Evolutionary conservation across 2,888 invertebrate species (phyloP), one percentile per base, ranked within the genome.

Genomic region (Xestia ashworthii): DNA sequence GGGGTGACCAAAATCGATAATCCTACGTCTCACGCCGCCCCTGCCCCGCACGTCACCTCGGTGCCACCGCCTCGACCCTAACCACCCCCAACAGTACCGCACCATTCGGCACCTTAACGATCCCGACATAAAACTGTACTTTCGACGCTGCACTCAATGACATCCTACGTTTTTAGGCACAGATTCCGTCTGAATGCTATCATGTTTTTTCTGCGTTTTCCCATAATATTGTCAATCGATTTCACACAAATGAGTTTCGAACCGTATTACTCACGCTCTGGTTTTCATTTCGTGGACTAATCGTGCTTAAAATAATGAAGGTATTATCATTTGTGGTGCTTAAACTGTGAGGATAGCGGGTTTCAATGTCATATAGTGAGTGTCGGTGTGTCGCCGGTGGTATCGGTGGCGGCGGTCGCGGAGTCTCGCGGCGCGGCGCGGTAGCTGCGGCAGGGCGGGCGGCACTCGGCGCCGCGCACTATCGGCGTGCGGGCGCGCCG

Each of bases 1-100:
- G 95, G 95, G 94, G 95, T 93, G 94, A 91, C 94, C 92, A 96
- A 96, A 96, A 96, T 96, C 96, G 96, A 96, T 96, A 96, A 93
- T 95, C 92, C 94, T 94, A 93, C 96, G 95, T 94, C 95, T 95
- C 95, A 93, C 90, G 90, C 93, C 93, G 89, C 89, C 92, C 92
- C 90, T 92, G 90, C 94, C 94, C 94, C 95, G 91, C 95, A 76
- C 90, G 83, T 89, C 89, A 88, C 91, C 89, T 91, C 93, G 87
- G 84, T 92, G 90, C 93, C 92, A 91, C 93, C 88, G 93, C 92
- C 92, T 90, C 94, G 92, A 94, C 94, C 95, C 95, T 95, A 96
- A 96, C 96, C 95, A 96, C 94, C 95, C 95, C 93, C 90, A 95
- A 95, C 94, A 94, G 91, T 90, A 93, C 89, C 93, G 91, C 91